A percentile compares a stretch with the other conserved stretches of the same genome.
Conservation (phyloP, 2,888 invertebrate genomes). For the Tribolium freemani region DNA sequence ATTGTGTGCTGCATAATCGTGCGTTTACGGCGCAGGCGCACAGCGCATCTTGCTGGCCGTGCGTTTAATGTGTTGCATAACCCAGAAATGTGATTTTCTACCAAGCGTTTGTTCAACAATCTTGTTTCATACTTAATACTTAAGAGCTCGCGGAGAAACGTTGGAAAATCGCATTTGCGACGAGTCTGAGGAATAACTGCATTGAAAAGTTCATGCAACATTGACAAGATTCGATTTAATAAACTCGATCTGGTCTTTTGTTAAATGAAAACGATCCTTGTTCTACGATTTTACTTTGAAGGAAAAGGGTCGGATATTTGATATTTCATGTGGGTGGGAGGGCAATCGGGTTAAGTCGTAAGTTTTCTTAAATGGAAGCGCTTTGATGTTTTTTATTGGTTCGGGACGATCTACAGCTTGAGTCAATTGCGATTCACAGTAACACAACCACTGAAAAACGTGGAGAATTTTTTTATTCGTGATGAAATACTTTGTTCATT, state of each 20-base stretch:
- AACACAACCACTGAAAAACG: no score
- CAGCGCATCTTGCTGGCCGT: no score
- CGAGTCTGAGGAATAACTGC: not conserved
- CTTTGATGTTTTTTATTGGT: not conserved
- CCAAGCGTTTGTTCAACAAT: not conserved
- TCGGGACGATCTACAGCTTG: not conserved
- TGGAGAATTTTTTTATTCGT: not conserved
- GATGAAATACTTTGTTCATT: not conserved
- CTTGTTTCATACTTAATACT: slow-evolving; percentile 7
- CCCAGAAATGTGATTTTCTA: not conserved
- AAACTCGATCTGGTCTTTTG: slow-evolving; percentile 2
- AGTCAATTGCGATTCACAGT: not conserved
- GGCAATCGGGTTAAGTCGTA: not conserved
- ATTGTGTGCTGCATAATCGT: not conserved
- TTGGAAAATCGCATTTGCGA: slow-evolving; percentile 11
- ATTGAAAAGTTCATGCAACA: slow-evolving; percentile 8
- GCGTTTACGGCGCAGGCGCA: no score
- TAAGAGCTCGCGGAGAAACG: not conserved
- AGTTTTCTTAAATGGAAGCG: not conserved
- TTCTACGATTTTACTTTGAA: not conserved
- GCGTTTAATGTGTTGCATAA: not conserved
- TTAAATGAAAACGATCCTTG: not conserved
- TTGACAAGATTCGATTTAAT: slow-evolving; percentile 6
- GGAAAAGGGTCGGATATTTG: not conserved
- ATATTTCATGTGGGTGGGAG: not conserved